These are phyloP conservation scores for Microhierax caerulescens DNA, from an alignment of 2,797 vertebrate genomes.

Conservation along the genomic window DNA sequence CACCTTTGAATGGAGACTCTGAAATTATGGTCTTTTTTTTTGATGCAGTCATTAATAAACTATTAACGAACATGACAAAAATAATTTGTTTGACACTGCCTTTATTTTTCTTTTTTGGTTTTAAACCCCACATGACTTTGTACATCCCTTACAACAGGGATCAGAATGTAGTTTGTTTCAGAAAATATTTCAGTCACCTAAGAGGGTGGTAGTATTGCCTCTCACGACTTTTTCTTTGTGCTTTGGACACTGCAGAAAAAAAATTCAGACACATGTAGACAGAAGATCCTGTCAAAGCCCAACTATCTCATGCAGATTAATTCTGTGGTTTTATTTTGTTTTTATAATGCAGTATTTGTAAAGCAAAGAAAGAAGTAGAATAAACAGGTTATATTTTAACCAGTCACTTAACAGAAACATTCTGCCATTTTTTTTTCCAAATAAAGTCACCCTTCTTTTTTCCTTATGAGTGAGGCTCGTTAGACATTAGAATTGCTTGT, in stretches of 20 bases:
- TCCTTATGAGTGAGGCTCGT: not conserved
- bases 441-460: not conserved
- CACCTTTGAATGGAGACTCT: not conserved
- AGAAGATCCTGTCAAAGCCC: not conserved
- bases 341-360: not conserved
- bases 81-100: not conserved
- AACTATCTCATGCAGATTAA: not conserved
- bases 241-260: not conserved
- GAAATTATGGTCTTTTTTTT: not conserved
- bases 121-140: not conserved
- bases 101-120: not conserved
- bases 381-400: not conserved
- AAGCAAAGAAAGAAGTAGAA: not conserved
- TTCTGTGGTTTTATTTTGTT: not conserved
- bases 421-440: not conserved
- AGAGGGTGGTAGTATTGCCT: not conserved
- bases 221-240: not conserved
- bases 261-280: not conserved
- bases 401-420: not conserved
- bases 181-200: not conserved
- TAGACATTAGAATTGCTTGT: not conserved
- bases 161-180: not conserved
- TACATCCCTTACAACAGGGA: not conserved
- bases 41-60: not conserved
- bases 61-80: not conserved